Evolutionary conservation across 2,797 vertebrate species (phyloP).

Genomic region (Podarcis lilfordi): DNA sequence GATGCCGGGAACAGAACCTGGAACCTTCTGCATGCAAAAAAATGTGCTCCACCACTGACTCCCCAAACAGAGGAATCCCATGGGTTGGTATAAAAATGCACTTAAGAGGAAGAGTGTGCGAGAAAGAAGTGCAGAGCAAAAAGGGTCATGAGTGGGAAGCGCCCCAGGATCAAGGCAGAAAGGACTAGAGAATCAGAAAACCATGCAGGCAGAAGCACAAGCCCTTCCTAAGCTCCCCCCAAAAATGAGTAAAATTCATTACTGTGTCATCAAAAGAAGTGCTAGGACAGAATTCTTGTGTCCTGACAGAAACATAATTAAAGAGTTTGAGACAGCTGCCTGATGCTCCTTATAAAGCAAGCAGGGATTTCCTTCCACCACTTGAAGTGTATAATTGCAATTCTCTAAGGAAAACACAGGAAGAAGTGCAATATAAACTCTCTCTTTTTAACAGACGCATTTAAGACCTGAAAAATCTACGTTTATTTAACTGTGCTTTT

Average conservation of each 20-base stretch:
- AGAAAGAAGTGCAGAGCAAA: neutral
- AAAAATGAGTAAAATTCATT: neutral
- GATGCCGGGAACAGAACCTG: neutral
- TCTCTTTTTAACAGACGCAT: neutral
- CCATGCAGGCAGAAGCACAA: neutral
- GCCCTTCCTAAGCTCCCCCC: neutral
- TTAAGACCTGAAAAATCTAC: neutral
- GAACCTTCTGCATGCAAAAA: neutral
- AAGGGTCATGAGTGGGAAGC: neutral
- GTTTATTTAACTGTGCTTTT: neutral
- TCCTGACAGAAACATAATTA: conserved; percentile 3
- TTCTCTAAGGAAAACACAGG: neutral
- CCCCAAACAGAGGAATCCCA: neutral
- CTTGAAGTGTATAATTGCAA: conserved; percentile 9
- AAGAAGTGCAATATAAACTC: neutral
- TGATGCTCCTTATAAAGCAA: conserved; percentile 7
- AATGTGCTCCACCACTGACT: neutral
- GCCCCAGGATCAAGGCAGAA: neutral
- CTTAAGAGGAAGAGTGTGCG: neutral
- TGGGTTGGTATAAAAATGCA: neutral
- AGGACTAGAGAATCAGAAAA: neutral
- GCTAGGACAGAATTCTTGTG: neutral
- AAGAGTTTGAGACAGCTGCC: conserved; percentile 3
- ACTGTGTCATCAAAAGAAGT: neutral
- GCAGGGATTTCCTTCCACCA: neutral